Percentiles rank a stretch among this genome's conserved stretches.
phyloP scores from a whole-genome alignment of 2,888 invertebrate genomes.

The Schrankia costaestrigalis region DNA sequence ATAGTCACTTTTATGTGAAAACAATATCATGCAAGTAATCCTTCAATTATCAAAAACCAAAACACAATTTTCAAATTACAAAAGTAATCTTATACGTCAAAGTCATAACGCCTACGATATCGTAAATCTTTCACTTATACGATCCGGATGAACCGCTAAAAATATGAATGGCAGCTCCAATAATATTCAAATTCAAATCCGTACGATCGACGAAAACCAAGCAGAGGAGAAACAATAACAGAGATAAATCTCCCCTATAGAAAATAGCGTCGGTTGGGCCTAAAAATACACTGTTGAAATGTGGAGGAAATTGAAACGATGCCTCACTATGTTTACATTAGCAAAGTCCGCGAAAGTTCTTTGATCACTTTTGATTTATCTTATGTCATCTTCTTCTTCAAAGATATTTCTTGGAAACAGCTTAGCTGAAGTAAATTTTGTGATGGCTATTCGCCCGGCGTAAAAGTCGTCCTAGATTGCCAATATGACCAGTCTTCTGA shows the following conservation, averaged over 20 bases:
- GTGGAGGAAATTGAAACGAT: constrained; percentile 34
- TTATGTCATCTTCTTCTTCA: constrained; percentile 7
- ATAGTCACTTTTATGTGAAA: too few species aligned
- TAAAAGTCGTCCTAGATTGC: too few species aligned
- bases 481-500: too few species aligned
- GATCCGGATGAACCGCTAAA: constrained; percentile 15
- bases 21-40: too few species aligned
- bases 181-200: constrained; percentile 31
- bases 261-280: constrained; percentile 17
- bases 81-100: not conserved
- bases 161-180: constrained; percentile 26
- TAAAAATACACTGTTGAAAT: constrained; percentile 34
- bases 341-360: constrained; percentile 10
- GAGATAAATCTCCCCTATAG: constrained; percentile 21
- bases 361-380: constrained; percentile 22
- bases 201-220: constrained; percentile 18
- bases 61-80: too few species aligned
- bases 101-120: constrained; percentile 1
- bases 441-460: too few species aligned
- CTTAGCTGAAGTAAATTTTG: too few species aligned
- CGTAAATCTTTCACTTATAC: constrained; percentile 8
- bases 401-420: not conserved
- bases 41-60: too few species aligned
- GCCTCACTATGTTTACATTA: constrained; percentile 29
- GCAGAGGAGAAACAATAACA: constrained; percentile 36